phyloP scores from a whole-genome alignment of 2,888 invertebrate genomes.

The Lithophane socia region DNA sequence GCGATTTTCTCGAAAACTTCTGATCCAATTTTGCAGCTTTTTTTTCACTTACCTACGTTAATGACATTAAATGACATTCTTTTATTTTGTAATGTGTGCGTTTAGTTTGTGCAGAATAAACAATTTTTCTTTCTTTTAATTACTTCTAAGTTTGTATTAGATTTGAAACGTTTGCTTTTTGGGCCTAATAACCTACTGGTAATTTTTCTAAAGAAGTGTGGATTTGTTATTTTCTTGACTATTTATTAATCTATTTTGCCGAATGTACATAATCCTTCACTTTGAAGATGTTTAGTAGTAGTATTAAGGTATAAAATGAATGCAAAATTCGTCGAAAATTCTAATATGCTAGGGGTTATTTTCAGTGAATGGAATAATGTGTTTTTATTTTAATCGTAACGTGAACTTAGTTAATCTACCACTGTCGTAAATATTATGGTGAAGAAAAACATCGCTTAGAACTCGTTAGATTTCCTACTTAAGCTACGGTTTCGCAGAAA shows the following conservation, averaged over 20 bases:
- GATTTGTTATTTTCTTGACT: too few species aligned
- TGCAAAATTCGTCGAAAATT: background rate
- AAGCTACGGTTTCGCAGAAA: background rate
- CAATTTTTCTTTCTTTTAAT: too few species aligned
- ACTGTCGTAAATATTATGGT: background rate
- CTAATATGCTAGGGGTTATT: background rate
- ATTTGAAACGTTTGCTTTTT: background rate
- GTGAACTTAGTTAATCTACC: background rate
- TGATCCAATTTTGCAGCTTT: background rate
- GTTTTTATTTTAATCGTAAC: background rate
- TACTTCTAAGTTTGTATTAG: background rate
- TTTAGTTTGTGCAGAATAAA: too few species aligned
- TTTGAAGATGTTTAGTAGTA: constrained; percentile 16
- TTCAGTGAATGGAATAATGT: background rate
- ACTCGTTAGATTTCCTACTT: background rate
- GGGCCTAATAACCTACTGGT: too few species aligned
- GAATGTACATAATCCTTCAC: constrained; percentile 21
- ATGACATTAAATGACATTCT: too few species aligned
- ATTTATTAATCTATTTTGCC: background rate
- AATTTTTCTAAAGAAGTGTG: too few species aligned
- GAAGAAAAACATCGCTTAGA: background rate
- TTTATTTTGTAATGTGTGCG: too few species aligned
- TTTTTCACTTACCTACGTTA: background rate
- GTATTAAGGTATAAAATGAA: constrained; percentile 15
- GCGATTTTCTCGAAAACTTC: background rate